phyloP scores from a whole-genome alignment of 2,888 invertebrate genomes.

The Mimumesa dahlbomi region DNA sequence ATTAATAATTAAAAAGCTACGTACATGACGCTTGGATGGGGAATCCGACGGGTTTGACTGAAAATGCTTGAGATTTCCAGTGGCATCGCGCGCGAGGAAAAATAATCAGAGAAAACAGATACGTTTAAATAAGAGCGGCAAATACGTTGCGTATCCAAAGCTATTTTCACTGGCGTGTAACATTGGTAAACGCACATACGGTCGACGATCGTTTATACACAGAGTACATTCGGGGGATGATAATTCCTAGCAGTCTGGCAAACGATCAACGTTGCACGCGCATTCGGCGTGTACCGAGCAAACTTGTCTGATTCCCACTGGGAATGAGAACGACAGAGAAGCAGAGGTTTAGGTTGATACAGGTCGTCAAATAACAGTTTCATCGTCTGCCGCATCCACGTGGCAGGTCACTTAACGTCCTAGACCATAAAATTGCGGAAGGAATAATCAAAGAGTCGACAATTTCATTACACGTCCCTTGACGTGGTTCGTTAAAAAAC shows the following conservation, averaged over 20 bases:
- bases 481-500: no score
- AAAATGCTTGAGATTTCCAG: neutral
- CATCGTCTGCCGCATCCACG: slow-evolving; percentile 48
- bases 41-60: no score
- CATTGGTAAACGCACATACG: slow-evolving; percentile 52
- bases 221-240: slow-evolving; percentile 59
- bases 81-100: slow-evolving; percentile 3
- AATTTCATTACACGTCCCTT: slow-evolving; percentile 1
- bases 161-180: slow-evolving; percentile 54
- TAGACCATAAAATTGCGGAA: slow-evolving; percentile 12
- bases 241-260: slow-evolving; percentile 67
- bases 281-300: slow-evolving; percentile 59
- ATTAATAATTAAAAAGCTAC: no score
- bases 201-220: slow-evolving; percentile 40
- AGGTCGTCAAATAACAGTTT: slow-evolving; percentile 65
- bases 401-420: slow-evolving; percentile 57
- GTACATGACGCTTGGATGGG: neutral
- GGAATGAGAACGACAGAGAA: slow-evolving; percentile 42
- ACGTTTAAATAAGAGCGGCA: slow-evolving; percentile 48
- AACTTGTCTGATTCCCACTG: slow-evolving; percentile 59
- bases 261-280: slow-evolving; percentile 68
- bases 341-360: slow-evolving; percentile 57
- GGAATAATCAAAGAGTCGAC: slow-evolving; percentile 12
- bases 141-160: slow-evolving; percentile 38
- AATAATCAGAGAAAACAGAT: slow-evolving; percentile 10